Base-by-base conservation (phyloP, 2,113 vertebrate genomes). In the Leuciscus idus region DNA sequence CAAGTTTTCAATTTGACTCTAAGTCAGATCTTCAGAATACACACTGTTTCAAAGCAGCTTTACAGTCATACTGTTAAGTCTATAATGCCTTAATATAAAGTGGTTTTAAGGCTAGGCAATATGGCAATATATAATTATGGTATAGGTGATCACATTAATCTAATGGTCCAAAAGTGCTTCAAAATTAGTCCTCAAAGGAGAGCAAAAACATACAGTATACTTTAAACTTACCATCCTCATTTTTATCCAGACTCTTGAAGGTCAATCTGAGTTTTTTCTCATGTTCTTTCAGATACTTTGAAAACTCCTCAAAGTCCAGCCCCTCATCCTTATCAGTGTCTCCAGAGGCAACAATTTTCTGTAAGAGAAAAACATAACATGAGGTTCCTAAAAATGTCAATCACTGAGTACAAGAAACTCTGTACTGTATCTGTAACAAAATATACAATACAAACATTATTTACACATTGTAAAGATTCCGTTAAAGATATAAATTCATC, bases 181-280 rank as follows among this genome's bases (percentile, higher is more conserved):
- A 57, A 57, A 8, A 68, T 70, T 21, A 39, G 33, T 39, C 19
- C 36, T 23, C 4, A 55, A 77, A 77, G 17, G 7, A 19, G 10
- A 77, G 26, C 75, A 55, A 77, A 39, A 77, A 55, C 11, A 15
- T 6, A n/a, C 21, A 59, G 26, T 55, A 11, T 33, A 55, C 11
- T 79, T 79, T 11, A 46, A 57, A 76, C 91, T 87, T 90, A 99
- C 98, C 98, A 73, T 99, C 98, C 82, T 97, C 95, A 91, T 99
- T 99, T 93, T 94, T 96, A 92, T 99, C 98, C 92, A 99, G 90
- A 90, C 96, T 99, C 91, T 95, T 99, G 92, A 99, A 99, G 0
- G 98, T 97, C 88, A 99, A 92, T 89, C 92, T 93, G 93, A 99
- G 97, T 92, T 99, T 98, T 92, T 97, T 98, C 93, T 99, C 98